A percentile compares a stretch with the other conserved stretches of the same genome.
Evolutionary conservation across 2,113 vertebrate species (phyloP).

Genomic region (Centropus unirufus): DNA sequence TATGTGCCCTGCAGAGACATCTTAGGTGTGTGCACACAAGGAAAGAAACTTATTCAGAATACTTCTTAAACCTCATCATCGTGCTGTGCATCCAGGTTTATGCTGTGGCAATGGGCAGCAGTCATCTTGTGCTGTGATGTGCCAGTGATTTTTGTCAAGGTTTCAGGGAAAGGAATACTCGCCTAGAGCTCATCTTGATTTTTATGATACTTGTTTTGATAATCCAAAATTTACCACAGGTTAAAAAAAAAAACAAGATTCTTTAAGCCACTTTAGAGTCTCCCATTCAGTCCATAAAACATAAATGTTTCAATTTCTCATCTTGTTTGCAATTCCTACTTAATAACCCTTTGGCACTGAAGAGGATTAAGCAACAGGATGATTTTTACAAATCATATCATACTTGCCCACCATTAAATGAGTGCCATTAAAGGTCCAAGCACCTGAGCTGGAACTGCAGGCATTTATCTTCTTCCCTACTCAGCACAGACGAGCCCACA

Average conservation of each 20-base stretch:
- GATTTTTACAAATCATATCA: background rate
- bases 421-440: background rate
- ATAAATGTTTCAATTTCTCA: background rate
- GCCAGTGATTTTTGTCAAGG: background rate
- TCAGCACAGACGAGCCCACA: background rate
- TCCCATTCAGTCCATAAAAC: background rate
- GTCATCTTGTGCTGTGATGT: background rate
- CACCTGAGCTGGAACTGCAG: background rate
- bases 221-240: background rate
- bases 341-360: background rate
- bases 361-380: slow-evolving; percentile 27
- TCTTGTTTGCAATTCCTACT: background rate
- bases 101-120: background rate
- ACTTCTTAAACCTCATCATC: background rate
- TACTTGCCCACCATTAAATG: background rate
- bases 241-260: background rate
- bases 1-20: background rate
- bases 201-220: background rate
- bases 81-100: accelerated
- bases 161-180: background rate
- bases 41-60: background rate
- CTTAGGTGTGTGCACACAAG: background rate
- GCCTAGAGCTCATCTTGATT: background rate
- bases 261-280: background rate
- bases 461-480: background rate